Conservation (phyloP, 2,888 invertebrate genomes). For the Spisula subtruncata region DNA sequence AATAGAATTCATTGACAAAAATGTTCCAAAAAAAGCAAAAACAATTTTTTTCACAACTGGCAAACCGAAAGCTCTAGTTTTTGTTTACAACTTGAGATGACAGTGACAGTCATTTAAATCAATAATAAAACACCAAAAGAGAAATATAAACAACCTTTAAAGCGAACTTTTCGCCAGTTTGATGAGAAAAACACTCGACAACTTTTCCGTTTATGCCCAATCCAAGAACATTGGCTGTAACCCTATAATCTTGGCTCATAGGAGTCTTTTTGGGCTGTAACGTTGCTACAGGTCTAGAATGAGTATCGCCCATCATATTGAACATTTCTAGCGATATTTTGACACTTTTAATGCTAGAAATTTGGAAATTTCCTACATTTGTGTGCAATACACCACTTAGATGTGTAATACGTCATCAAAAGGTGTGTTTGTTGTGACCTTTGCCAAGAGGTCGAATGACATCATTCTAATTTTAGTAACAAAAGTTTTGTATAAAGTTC, state of each 20-base stretch:
- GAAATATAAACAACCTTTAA: slow-evolving; percentile 91
- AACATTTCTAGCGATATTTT: slow-evolving; percentile 56
- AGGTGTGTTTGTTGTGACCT: slow-evolving; percentile 49
- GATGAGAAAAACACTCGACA: slow-evolving; percentile 95
- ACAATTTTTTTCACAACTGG: no score
- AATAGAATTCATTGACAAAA: no score
- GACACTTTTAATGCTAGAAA: slow-evolving; percentile 39
- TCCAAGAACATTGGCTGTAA: slow-evolving; percentile 97
- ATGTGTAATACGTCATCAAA: slow-evolving; percentile 65
- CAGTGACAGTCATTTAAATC: neutral
- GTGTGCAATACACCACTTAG: slow-evolving; percentile 36
- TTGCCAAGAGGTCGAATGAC: slow-evolving; percentile 49
- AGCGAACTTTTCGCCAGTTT: slow-evolving; percentile 94
- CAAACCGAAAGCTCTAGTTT: no score
- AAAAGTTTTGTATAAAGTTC: neutral
- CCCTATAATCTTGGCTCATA: slow-evolving; percentile 96
- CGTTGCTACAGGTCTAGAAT: slow-evolving; percentile 64
- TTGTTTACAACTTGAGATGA: neutral
- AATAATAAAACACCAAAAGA: neutral
- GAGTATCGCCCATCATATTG: slow-evolving; percentile 79
- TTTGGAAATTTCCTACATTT: slow-evolving; percentile 41
- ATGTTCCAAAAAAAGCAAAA: no score
- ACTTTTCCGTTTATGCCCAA: slow-evolving; percentile 99
- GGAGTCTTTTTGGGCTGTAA: slow-evolving; percentile 91
- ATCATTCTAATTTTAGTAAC: slow-evolving; percentile 63